A percentile compares a stretch with the other conserved stretches of the same genome.
These are phyloP conservation scores for Ceratosolen solmsi DNA, from an alignment of 1,140 invertebrate genomes.

Conservation along the genomic window DNA sequence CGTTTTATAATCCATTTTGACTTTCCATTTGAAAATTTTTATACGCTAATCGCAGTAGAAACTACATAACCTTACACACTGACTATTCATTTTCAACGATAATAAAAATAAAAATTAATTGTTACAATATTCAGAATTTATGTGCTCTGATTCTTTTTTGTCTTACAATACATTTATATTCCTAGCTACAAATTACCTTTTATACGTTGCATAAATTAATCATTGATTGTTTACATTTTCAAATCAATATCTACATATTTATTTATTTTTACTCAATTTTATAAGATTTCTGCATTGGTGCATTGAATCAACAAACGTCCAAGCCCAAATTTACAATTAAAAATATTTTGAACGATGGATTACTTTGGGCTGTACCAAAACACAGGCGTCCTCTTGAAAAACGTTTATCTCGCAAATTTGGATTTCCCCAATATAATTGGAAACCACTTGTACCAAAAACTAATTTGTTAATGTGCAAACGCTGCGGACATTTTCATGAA, in stretches of 20 bases:
- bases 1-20: too few species aligned
- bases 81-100: too few species aligned
- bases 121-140: too few species aligned
- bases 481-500: constrained; percentile 88
- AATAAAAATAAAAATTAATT: too few species aligned
- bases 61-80: too few species aligned
- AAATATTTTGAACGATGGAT: constrained; percentile 81
- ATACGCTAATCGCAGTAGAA: too few species aligned
- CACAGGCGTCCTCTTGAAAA: constrained; percentile 83
- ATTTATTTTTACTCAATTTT: not conserved
- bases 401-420: constrained; percentile 82
- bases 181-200: too few species aligned
- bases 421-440: constrained; percentile 76
- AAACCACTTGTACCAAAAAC: constrained; percentile 82
- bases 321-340: constrained; percentile 71
- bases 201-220: too few species aligned
- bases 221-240: too few species aligned
- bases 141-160: too few species aligned
- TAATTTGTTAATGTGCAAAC: constrained; percentile 82
- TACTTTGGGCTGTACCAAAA: constrained; percentile 88
- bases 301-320: not conserved
- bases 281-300: constrained; percentile 22
- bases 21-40: too few species aligned
- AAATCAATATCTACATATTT: not conserved
- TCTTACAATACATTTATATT: too few species aligned